Evolutionary conservation across 2,797 vertebrate species (phyloP).

Genomic region (Alcedo atthis): DNA sequence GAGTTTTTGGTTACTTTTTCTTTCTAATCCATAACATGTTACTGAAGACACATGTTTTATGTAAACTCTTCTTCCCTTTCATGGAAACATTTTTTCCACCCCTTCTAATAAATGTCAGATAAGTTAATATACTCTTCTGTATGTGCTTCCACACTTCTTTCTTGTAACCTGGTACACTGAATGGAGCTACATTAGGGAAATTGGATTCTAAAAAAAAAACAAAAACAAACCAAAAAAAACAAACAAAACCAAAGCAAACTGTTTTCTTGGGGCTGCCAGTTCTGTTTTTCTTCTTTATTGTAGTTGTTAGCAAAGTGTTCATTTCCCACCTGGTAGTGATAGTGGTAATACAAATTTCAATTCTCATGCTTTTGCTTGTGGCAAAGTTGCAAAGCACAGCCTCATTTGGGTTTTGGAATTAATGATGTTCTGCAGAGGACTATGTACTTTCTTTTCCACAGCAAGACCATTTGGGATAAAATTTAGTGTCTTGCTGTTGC

Average conservation of each 20-base stretch:
- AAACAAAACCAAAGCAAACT: neutral
- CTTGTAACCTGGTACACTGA: neutral
- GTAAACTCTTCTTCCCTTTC: conserved; percentile 2
- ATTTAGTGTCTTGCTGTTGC: neutral
- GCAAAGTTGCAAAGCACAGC: neutral
- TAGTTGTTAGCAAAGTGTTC: neutral
- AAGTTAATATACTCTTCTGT: neutral
- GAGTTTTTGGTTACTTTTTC: neutral
- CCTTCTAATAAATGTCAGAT: neutral
- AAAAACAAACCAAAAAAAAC: neutral
- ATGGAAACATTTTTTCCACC: neutral
- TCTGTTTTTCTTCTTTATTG: neutral
- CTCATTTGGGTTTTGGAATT: neutral
- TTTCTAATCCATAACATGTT: neutral
- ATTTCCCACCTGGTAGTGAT: neutral
- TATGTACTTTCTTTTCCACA: neutral
- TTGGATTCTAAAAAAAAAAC: neutral
- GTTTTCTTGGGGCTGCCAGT: neutral
- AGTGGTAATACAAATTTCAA: neutral
- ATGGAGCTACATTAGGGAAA: neutral
- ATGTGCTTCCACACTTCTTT: neutral
- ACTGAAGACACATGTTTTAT: neutral
- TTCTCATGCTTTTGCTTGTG: neutral
- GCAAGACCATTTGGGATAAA: neutral
- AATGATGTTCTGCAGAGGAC: neutral